Conservation (phyloP, 1,140 invertebrate species). For the Belonocnema kinseyi region DNA sequence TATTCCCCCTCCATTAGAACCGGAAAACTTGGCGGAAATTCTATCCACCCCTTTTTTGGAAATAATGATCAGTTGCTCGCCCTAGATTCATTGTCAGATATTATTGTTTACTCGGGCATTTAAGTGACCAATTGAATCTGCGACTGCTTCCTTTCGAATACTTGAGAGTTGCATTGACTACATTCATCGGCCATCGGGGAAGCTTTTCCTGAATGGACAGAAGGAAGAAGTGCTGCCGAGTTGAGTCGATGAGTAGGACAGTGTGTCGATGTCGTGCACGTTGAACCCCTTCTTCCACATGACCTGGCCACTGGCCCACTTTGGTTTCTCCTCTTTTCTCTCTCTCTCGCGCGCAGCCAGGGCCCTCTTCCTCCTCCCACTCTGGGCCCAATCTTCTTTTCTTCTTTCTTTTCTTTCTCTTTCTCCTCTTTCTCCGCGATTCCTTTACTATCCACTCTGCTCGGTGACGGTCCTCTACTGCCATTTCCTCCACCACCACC, state of each 20-base stretch:
- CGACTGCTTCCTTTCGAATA: slow-evolving; percentile 8
- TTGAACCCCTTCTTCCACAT: slow-evolving; percentile 71
- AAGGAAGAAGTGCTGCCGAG: slow-evolving; percentile 51
- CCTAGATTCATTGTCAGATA: too few species aligned
- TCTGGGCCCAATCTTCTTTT: slow-evolving; percentile 37
- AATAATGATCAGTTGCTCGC: too few species aligned
- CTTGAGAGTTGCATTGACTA: slow-evolving; percentile 23
- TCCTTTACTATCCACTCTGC: slow-evolving; percentile 35
- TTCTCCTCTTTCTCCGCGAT: slow-evolving; percentile 20
- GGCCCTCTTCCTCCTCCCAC: slow-evolving; percentile 36
- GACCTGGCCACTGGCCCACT: slow-evolving; percentile 75
- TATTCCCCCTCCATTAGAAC: too few species aligned
- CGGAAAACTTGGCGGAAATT: too few species aligned
- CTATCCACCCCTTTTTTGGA: too few species aligned
- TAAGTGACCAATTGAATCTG: slow-evolving; percentile 9
- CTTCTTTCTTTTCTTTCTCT: slow-evolving; percentile 38
- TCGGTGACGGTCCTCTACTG: background rate
- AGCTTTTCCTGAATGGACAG: slow-evolving; percentile 67
- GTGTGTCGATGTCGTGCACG: slow-evolving; percentile 72
- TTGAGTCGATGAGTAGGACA: slow-evolving; percentile 72
- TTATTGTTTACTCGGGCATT: too few species aligned
- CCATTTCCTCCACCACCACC: slow-evolving; percentile 49
- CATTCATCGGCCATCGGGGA: slow-evolving; percentile 45
- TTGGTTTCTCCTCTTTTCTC: slow-evolving; percentile 63
- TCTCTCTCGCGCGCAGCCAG: slow-evolving; percentile 34